Conservation (phyloP, 1,140 invertebrate genomes). For the Drosophila hydei region DNA sequence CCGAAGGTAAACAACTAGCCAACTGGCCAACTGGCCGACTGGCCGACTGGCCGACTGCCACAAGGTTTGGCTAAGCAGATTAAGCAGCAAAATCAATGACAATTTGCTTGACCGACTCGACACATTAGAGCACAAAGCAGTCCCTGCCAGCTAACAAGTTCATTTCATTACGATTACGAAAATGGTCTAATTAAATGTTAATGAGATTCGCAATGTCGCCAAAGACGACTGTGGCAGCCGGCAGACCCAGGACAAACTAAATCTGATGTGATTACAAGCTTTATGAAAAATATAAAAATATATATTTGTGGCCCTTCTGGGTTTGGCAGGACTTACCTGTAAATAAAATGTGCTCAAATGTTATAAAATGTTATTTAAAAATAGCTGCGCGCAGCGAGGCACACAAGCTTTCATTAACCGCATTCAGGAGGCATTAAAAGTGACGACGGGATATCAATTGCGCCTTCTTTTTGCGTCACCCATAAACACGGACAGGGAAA, state of each 20-base stretch:
- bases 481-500: constrained; percentile 17
- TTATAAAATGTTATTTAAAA: constrained; percentile 67
- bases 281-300: not conserved
- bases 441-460: constrained; percentile 73
- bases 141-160: constrained; percentile 59
- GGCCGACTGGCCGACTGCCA: constrained; percentile 13
- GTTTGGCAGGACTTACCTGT: constrained; percentile 43
- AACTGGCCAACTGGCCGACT: constrained; percentile 14
- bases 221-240: not conserved
- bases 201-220: constrained; percentile 49
- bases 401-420: constrained; percentile 68
- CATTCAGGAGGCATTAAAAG: constrained; percentile 66
- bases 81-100: constrained; percentile 75
- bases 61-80: constrained; percentile 53
- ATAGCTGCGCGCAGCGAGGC: constrained; percentile 47
- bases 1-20: constrained; percentile 29
- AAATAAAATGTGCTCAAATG: constrained; percentile 44
- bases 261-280: constrained; percentile 23
- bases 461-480: constrained; percentile 17
- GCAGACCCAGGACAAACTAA: too few species aligned
- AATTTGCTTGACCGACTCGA: constrained; percentile 56
- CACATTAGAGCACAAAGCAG: constrained; percentile 48
- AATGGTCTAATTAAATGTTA: constrained; percentile 78
- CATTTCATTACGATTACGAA: constrained; percentile 65
- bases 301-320: not conserved